A percentile compares a stretch with the other conserved stretches of the same genome.
Conservation (phyloP, 2,113 vertebrate species). For the Crotalus helleri region DNA sequence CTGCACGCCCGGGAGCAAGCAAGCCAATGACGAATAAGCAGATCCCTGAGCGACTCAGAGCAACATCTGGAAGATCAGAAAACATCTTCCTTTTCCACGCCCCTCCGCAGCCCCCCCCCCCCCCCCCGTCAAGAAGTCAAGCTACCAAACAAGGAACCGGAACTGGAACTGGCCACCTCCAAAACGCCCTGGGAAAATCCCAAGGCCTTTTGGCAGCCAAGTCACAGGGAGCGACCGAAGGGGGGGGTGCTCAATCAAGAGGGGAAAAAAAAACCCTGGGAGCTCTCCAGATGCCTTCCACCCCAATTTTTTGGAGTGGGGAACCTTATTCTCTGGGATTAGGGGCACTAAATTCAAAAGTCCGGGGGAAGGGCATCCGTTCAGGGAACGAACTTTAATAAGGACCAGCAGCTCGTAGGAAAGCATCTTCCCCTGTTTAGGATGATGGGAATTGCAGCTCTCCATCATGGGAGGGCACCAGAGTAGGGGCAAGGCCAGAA, state of each 20-base stretch:
- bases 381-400: background rate
- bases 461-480: background rate
- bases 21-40: background rate
- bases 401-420: background rate
- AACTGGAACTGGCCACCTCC: conserved; percentile 1
- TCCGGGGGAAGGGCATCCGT: background rate
- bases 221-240: background rate
- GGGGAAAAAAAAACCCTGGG: background rate
- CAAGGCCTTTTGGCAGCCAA: background rate
- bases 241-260: background rate
- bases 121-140: background rate
- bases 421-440: too few species aligned
- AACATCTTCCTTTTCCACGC: conserved; percentile 29
- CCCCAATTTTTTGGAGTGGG: background rate
- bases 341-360: background rate
- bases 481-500: background rate
- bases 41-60: conserved; percentile 17
- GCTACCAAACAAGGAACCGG: background rate
- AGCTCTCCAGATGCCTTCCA: background rate
- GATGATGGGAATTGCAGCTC: background rate
- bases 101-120: conserved; percentile 46
- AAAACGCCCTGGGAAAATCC: accelerated
- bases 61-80: conserved; percentile 42
- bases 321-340: background rate
- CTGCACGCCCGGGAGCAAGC: background rate